Conservation (phyloP, 2,797 vertebrate species). For the Notamacropus eugenii region DNA sequence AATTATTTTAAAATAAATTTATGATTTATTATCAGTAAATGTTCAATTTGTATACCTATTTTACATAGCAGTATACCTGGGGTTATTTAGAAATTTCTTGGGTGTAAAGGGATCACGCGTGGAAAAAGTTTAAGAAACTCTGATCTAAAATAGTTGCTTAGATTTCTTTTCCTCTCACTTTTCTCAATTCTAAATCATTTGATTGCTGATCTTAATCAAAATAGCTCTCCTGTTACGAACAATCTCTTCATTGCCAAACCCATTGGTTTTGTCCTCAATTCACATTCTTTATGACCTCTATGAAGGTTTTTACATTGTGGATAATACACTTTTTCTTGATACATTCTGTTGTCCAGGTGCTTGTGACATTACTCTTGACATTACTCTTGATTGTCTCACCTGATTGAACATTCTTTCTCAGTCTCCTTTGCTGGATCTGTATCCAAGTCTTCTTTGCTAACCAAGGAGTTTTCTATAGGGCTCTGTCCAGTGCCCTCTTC, state of each 20-base stretch:
- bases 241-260: neutral
- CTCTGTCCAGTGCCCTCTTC: neutral
- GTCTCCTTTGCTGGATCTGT: neutral
- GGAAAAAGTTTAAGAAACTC: too few species aligned
- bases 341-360: neutral
- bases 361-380: neutral
- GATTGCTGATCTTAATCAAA: neutral
- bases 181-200: neutral
- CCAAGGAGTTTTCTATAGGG: neutral
- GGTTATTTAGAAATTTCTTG: too few species aligned
- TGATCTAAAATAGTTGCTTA: neutral
- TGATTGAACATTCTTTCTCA: neutral
- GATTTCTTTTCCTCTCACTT: neutral
- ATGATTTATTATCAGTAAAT: too few species aligned
- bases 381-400: neutral
- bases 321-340: neutral
- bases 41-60: too few species aligned
- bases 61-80: too few species aligned
- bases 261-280: neutral
- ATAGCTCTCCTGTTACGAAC: neutral
- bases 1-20: too few species aligned
- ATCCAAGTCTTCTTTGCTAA: neutral
- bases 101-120: too few species aligned
- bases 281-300: neutral
- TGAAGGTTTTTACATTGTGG: neutral